Percentiles rank a stretch among this genome's conserved stretches.
These are phyloP conservation scores for Eilema depressum DNA, from an alignment of 2,888 invertebrate species.

Conservation along the genomic window DNA sequence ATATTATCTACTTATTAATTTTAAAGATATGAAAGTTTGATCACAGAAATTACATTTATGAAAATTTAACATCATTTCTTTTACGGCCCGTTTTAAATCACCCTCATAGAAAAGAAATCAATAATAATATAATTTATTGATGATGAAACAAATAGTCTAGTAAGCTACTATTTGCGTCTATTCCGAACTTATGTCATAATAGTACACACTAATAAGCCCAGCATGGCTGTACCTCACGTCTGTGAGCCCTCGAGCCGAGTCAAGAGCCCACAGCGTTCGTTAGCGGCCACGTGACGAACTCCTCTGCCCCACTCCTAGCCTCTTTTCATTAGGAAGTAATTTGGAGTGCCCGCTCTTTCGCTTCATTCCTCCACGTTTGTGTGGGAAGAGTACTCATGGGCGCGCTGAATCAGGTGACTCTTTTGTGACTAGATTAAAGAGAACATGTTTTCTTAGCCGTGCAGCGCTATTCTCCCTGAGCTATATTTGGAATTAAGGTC, in stretches of 20 bases:
- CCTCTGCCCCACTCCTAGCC: constrained; percentile 79
- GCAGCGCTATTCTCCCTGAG: constrained; percentile 66
- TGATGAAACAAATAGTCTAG: background rate
- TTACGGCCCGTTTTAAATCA: background rate
- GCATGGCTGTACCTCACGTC: constrained; percentile 60
- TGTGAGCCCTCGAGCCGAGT: constrained; percentile 68
- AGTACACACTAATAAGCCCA: constrained; percentile 65
- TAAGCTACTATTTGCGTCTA: constrained; percentile 26
- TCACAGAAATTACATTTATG: background rate
- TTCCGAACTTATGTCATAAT: constrained; percentile 39
- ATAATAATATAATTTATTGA: too few relatives aligned
- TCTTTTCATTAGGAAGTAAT: constrained; percentile 87
- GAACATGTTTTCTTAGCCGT: constrained; percentile 79
- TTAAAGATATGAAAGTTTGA: background rate
- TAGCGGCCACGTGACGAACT: constrained; percentile 82
- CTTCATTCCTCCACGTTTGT: constrained; percentile 84
- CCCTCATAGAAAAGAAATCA: background rate
- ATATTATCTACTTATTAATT: background rate
- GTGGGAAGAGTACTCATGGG: constrained; percentile 77
- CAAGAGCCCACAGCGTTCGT: constrained; percentile 82
- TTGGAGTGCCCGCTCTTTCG: constrained; percentile 84
- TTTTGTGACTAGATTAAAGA: constrained; percentile 87
- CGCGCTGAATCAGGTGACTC: constrained; percentile 84
- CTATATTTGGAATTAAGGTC: constrained; percentile 80
- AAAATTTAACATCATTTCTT: background rate